Percentiles rank a stretch among this genome's conserved stretches.
Conservation (phyloP, 2,797 vertebrate species). For the Dipus sagitta region DNA sequence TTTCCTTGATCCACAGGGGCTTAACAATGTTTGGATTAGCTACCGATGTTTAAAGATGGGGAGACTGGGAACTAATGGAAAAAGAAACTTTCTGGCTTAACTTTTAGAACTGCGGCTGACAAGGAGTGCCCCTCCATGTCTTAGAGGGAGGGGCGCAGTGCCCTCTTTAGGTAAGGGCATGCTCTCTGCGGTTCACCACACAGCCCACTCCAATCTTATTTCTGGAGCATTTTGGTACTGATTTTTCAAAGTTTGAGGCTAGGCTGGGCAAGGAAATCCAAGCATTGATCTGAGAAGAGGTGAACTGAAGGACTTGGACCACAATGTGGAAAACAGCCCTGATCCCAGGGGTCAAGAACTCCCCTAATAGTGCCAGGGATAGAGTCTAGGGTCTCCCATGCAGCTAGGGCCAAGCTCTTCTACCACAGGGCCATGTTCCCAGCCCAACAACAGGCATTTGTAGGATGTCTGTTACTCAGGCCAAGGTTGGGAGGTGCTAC, state of each 20-base stretch:
- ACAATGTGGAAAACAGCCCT: not conserved
- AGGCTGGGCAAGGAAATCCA: not conserved
- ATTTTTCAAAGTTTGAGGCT: not conserved
- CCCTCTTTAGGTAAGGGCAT: not conserved
- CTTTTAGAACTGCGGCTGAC: constrained; percentile 9
- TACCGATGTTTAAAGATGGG: constrained; percentile 26
- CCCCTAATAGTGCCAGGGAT: not conserved
- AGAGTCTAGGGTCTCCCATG: not conserved
- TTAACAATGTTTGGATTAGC: constrained; percentile 41
- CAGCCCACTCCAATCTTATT: too few species aligned
- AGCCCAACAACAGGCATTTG: not conserved
- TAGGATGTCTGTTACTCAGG: not conserved
- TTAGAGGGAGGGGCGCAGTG: not conserved
- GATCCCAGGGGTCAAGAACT: not conserved
- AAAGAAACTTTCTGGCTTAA: constrained; percentile 39
- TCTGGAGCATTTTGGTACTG: not conserved
- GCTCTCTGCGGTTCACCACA: not conserved
- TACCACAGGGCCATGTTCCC: not conserved
- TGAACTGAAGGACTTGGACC: not conserved
- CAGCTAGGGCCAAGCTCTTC: not conserved
- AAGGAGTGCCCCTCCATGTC: rapidly evolving
- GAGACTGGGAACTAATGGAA: not conserved
- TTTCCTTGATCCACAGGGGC: constrained; percentile 39
- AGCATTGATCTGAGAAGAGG: not conserved
- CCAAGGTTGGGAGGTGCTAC: not conserved